phyloP scores from a whole-genome alignment of 2,797 vertebrate species.

The Falco concolor region DNA sequence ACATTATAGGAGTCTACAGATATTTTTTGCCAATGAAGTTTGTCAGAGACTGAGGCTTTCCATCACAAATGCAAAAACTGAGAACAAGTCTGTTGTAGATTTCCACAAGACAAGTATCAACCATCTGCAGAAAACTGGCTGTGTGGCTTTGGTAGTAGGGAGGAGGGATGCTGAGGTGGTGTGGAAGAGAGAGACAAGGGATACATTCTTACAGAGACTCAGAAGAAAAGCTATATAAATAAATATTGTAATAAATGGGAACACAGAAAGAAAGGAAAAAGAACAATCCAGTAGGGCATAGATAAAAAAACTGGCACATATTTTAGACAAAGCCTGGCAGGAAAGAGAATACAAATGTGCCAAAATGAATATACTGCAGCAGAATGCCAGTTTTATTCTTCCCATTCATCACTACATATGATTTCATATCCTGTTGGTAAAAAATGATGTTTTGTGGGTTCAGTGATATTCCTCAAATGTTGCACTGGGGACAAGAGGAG shows the following conservation, averaged over 20 bases:
- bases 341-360: background rate
- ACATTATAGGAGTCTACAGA: background rate
- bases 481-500: background rate
- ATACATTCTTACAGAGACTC: background rate
- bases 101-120: background rate
- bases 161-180: background rate
- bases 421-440: background rate
- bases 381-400: constrained; percentile 2
- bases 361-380: constrained; percentile 38
- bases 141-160: background rate
- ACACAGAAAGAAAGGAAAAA: constrained; percentile 12
- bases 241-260: constrained; percentile 18
- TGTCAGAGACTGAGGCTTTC: background rate
- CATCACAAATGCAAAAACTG: background rate
- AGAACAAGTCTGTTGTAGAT: background rate
- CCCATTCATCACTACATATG: background rate
- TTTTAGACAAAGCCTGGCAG: background rate
- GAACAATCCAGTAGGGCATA: background rate
- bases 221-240: background rate
- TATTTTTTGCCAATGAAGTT: background rate
- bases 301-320: background rate
- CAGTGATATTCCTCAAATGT: background rate
- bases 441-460: background rate
- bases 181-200: background rate
- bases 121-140: background rate